Conservation (phyloP, 35 echinoderm and acorn worm species). For the Lytechinus pictus region DNA sequence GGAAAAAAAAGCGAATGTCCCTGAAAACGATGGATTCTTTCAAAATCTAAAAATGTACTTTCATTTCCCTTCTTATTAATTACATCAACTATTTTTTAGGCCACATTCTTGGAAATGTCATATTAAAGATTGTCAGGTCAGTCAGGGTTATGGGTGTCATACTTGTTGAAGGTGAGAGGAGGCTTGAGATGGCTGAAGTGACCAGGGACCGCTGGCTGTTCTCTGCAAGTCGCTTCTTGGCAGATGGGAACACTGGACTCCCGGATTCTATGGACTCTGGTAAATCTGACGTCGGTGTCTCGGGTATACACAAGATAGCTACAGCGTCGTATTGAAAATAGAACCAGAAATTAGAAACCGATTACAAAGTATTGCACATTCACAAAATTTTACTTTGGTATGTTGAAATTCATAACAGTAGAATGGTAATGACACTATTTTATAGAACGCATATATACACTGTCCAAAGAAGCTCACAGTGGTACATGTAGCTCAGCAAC, state of each 20-base stretch:
- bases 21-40: too few relatives aligned
- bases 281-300: slow-evolving; percentile 40
- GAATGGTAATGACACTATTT: too few relatives aligned
- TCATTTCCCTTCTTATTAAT: too few relatives aligned
- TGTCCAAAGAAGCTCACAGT: too few relatives aligned
- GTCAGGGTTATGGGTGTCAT: not conserved
- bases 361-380: not conserved
- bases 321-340: too few relatives aligned
- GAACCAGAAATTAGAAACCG: too few relatives aligned
- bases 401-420: not conserved
- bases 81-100: too few relatives aligned
- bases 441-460: too few relatives aligned
- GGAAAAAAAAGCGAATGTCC: too few relatives aligned
- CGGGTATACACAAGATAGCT: slow-evolving; percentile 23
- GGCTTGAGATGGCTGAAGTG: not conserved
- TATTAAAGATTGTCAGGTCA: too few relatives aligned
- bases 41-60: too few relatives aligned
- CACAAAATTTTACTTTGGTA: not conserved
- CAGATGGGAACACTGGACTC: slow-evolving; percentile 34
- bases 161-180: not conserved
- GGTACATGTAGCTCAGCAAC: not conserved
- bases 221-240: slow-evolving; percentile 1
- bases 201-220: not conserved
- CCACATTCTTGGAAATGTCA: too few relatives aligned
- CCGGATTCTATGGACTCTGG: slow-evolving; percentile 49